These are phyloP conservation scores for Centropyge bicolor DNA, from an alignment of 2,797 vertebrate species.

Conservation along the genomic window DNA sequence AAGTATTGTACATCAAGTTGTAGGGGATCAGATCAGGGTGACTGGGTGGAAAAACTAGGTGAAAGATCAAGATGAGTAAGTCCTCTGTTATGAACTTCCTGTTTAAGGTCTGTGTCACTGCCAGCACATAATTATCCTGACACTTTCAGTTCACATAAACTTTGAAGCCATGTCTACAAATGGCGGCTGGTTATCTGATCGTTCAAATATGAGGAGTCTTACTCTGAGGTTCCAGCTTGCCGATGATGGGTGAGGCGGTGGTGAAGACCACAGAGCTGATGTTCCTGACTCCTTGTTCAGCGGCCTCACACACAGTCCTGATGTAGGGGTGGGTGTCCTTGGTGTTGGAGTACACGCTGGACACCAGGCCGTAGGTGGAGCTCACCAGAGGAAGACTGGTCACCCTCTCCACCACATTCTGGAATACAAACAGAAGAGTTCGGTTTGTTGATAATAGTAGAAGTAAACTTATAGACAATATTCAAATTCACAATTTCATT, in stretches of 20 bases:
- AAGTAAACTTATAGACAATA: too few relatives aligned
- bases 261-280: slow-evolving; percentile 88
- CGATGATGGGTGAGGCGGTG: slow-evolving; percentile 90
- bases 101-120: slow-evolving; percentile 39
- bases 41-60: slow-evolving; percentile 47
- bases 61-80: slow-evolving; percentile 56
- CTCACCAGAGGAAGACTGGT: slow-evolving; percentile 91
- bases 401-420: slow-evolving; percentile 91
- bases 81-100: slow-evolving; percentile 38
- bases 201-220: slow-evolving; percentile 63
- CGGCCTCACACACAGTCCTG: slow-evolving; percentile 90
- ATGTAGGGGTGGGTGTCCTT: slow-evolving; percentile 92
- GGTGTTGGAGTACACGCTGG: slow-evolving; percentile 87
- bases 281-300: slow-evolving; percentile 90
- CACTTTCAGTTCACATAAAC: neutral
- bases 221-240: slow-evolving; percentile 92
- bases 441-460: too few relatives aligned
- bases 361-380: slow-evolving; percentile 90
- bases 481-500: neutral
- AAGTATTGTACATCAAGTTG: too few relatives aligned
- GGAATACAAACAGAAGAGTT: too few relatives aligned
- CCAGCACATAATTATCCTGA: neutral
- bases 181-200: accelerated
- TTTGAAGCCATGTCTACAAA: accelerated
- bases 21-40: neutral